phyloP scores from a whole-genome alignment of 1,140 invertebrate genomes.

The Leptestheria dahalacensis region DNA sequence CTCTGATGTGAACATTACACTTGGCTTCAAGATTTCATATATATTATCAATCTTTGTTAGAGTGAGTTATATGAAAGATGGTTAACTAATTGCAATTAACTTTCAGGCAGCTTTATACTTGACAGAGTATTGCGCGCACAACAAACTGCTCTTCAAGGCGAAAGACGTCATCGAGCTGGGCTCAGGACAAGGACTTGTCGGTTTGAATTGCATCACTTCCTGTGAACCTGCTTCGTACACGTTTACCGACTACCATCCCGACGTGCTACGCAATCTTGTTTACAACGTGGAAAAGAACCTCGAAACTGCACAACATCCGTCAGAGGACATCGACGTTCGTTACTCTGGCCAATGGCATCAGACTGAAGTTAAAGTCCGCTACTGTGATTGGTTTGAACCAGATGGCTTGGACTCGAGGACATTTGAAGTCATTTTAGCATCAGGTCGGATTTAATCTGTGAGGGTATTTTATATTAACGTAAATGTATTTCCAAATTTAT shows the following conservation, averaged over 20 bases:
- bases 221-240: not conserved
- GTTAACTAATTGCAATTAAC: not conserved
- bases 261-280: not conserved
- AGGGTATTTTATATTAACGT: too few species aligned
- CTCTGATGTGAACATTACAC: not conserved
- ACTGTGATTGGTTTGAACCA: not conserved
- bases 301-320: not conserved
- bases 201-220: not conserved
- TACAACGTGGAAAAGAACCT: not conserved
- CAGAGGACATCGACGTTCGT: not conserved
- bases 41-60: too few species aligned
- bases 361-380: not conserved
- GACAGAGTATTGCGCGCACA: not conserved
- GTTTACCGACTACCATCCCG: slow-evolving; percentile 1
- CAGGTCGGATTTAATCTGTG: not conserved
- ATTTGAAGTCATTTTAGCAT: not conserved
- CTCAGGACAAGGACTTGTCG: slow-evolving; percentile 2
- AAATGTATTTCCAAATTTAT: too few species aligned
- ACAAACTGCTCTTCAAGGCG: not conserved
- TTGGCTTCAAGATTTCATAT: too few species aligned
- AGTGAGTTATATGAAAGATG: not conserved
- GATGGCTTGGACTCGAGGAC: not conserved
- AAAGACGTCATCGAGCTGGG: slow-evolving; percentile 2
- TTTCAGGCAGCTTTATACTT: not conserved
- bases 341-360: not conserved